Conservation (phyloP, 2,888 invertebrate genomes). For the Branchinecta sandiegonensis region DNA sequence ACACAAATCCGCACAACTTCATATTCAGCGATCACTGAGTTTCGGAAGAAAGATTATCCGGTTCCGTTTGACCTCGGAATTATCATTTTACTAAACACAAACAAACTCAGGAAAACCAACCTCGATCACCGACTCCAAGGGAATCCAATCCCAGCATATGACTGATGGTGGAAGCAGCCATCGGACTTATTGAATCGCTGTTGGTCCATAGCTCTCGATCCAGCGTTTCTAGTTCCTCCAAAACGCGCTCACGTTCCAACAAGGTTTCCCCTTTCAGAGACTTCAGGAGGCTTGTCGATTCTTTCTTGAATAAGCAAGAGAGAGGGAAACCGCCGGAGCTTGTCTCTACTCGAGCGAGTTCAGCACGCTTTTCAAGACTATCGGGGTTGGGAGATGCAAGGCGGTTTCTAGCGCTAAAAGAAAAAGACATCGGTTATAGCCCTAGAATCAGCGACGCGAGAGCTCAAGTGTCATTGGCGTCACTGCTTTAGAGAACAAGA, state of each 20-base stretch:
- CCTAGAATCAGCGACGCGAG: no score
- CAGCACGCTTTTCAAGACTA: not conserved
- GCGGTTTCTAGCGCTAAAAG: not conserved
- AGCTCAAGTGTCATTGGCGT: no score
- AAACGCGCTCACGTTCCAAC: not conserved
- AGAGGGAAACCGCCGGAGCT: not conserved
- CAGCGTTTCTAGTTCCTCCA: conserved; percentile 1
- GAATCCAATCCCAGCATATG: not conserved
- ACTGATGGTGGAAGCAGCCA: conserved; percentile 3
- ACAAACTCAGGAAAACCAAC: not conserved
- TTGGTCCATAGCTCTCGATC: conserved; percentile 2
- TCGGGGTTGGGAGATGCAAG: not conserved
- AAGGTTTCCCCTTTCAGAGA: conserved; percentile 3
- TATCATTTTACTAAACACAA: no score
- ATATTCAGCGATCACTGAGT: no score
- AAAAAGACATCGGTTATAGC: not conserved
- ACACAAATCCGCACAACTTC: no score
- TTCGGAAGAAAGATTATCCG: no score
- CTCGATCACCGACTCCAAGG: not conserved
- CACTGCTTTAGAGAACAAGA: no score
- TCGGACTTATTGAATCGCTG: not conserved
- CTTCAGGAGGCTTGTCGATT: not conserved
- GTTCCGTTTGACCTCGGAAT: no score
- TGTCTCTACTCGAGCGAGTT: not conserved
- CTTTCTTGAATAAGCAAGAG: not conserved